These are phyloP conservation scores for Anas platyrhynchos DNA, from an alignment of 2,113 vertebrate genomes.

Conservation along the genomic window DNA sequence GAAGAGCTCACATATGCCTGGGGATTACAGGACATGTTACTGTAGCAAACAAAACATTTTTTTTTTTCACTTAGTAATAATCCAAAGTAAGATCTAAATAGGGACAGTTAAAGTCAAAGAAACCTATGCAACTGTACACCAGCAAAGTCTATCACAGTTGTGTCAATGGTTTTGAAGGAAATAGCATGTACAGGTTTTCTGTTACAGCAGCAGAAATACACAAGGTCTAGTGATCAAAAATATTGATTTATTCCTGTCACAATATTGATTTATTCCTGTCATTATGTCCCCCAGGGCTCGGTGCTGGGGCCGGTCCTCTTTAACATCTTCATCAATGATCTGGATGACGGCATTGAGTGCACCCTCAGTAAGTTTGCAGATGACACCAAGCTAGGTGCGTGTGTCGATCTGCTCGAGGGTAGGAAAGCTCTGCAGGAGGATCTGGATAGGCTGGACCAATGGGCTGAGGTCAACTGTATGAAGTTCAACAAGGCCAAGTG, in stretches of 20 bases:
- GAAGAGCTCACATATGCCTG: background rate
- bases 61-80: background rate
- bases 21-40: background rate
- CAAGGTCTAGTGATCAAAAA: constrained; percentile 59
- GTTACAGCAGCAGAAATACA: constrained; percentile 22
- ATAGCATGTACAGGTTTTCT: background rate
- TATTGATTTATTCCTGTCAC: constrained; percentile 67
- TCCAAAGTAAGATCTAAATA: background rate
- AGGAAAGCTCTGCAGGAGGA: too few relatives aligned
- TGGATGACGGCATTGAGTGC: too few relatives aligned
- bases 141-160: background rate
- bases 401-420: too few relatives aligned
- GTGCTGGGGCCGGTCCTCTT: too few relatives aligned
- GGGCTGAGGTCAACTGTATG: too few relatives aligned
- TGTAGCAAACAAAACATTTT: constrained; percentile 12
- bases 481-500: too few relatives aligned
- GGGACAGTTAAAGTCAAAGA: background rate
- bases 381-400: too few relatives aligned
- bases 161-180: constrained; percentile 35
- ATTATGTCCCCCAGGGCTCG: background rate
- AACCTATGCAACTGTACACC: background rate
- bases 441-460: too few relatives aligned
- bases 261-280: constrained; percentile 67
- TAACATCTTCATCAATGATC: too few relatives aligned
- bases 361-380: too few relatives aligned